phyloP scores from a whole-genome alignment of 2,888 invertebrate species.

The Noctua fimbriata region DNA sequence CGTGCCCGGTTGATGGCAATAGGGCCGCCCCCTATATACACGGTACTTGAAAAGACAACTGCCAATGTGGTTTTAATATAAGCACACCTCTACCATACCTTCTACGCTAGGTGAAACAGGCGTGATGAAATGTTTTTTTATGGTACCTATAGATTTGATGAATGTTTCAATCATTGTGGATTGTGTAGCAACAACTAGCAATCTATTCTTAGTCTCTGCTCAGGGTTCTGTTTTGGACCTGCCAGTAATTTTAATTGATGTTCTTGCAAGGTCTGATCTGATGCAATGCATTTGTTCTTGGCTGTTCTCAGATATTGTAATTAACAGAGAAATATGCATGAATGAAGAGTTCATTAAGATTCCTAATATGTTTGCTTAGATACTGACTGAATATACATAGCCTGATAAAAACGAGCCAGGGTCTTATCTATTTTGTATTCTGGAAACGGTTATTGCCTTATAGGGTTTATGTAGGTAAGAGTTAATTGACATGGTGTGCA shows the following conservation, averaged over 20 bases:
- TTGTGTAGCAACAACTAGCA: neutral
- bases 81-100: neutral
- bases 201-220: neutral
- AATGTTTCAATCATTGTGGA: neutral
- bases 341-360: conserved; percentile 38
- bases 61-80: neutral
- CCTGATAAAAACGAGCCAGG: conserved; percentile 43
- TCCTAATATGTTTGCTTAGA: conserved; percentile 21
- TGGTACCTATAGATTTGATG: neutral
- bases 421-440: conserved; percentile 52
- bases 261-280: conserved; percentile 9
- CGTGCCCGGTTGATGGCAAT: no score
- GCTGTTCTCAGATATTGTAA: conserved; percentile 21
- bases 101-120: neutral
- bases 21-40: neutral
- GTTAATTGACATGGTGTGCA: conserved; percentile 11
- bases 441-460: conserved; percentile 14
- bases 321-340: conserved; percentile 26
- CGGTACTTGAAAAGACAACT: neutral
- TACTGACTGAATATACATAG: conserved; percentile 43
- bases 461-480: neutral
- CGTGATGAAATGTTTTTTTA: neutral
- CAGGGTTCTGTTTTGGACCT: neutral
- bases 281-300: conserved; percentile 29
- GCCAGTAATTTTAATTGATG: neutral